Evolutionary conservation across 2,888 invertebrate species (phyloP).

Genomic region (Melangyna quadrimaculata): DNA sequence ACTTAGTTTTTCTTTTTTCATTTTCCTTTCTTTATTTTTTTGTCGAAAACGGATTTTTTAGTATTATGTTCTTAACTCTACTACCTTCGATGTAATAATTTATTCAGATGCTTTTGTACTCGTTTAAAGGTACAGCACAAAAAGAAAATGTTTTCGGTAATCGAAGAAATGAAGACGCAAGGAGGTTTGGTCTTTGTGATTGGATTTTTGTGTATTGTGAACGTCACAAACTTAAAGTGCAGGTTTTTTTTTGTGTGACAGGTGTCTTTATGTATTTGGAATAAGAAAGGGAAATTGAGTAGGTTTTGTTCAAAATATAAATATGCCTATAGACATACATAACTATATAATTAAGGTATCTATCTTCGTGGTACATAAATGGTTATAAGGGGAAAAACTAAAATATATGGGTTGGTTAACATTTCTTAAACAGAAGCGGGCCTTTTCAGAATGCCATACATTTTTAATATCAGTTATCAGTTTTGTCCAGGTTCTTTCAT

Average conservation of each 20-base stretch:
- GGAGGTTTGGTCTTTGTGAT: background rate
- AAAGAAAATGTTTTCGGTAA: background rate
- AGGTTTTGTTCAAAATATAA: background rate
- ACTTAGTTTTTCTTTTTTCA: background rate
- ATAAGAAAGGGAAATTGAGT: background rate
- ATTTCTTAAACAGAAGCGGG: too few species aligned
- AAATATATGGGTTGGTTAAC: too few species aligned
- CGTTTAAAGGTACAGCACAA: background rate
- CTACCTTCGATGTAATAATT: constrained; percentile 15
- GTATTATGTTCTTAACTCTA: background rate
- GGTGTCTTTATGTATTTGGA: background rate
- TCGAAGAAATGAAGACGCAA: background rate
- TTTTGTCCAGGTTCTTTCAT: too few species aligned
- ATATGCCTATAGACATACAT: background rate
- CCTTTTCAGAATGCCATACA: too few species aligned
- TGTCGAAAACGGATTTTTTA: background rate
- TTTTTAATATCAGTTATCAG: too few species aligned
- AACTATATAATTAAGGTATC: too few species aligned
- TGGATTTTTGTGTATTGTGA: background rate
- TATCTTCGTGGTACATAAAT: too few species aligned
- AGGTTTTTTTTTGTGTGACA: background rate
- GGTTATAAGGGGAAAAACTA: too few species aligned
- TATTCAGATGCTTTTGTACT: constrained; percentile 10
- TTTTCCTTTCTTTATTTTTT: too few species aligned
- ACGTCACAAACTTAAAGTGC: background rate